Evolutionary conservation across 2,888 invertebrate species (phyloP).

Genomic region (Drosophila niveifrons): DNA sequence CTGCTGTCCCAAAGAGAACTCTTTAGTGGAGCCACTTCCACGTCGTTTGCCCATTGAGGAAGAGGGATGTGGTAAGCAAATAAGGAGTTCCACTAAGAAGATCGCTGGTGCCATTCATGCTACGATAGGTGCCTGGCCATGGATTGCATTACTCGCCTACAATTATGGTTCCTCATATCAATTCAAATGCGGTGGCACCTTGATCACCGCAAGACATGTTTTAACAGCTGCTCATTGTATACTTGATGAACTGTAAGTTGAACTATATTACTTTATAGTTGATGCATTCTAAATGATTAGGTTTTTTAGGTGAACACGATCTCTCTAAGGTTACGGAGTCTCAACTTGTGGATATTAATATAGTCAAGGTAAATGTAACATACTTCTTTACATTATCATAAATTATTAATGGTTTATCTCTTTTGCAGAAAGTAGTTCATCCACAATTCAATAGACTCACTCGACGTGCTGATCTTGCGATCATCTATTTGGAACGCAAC

Average conservation of each 20-base stretch:
- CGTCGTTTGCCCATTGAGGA: conserved; percentile 80
- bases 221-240: conserved; percentile 87
- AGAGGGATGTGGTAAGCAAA: conserved; percentile 88
- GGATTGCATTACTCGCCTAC: conserved; percentile 92
- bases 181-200: conserved; percentile 86
- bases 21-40: neutral
- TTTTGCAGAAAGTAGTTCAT: conserved; percentile 70
- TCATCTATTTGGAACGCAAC: conserved; percentile 88
- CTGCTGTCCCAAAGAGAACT: conserved; percentile 77
- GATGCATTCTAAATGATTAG: conserved; percentile 41
- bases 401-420: neutral
- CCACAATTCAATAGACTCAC: conserved; percentile 78
- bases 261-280: too few relatives aligned
- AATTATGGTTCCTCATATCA: conserved; percentile 83
- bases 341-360: conserved; percentile 87
- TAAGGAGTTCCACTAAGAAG: conserved; percentile 86
- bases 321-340: conserved; percentile 87
- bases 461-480: conserved; percentile 92
- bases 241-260: conserved; percentile 76
- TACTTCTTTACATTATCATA: neutral
- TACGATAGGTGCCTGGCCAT: conserved; percentile 91
- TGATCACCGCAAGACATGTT: conserved; percentile 87
- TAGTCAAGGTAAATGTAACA: conserved; percentile 85
- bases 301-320: conserved; percentile 90
- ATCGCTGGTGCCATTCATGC: conserved; percentile 89